Evolutionary conservation across 2,797 vertebrate genomes (phyloP).

Genomic region (Argya squamiceps): DNA sequence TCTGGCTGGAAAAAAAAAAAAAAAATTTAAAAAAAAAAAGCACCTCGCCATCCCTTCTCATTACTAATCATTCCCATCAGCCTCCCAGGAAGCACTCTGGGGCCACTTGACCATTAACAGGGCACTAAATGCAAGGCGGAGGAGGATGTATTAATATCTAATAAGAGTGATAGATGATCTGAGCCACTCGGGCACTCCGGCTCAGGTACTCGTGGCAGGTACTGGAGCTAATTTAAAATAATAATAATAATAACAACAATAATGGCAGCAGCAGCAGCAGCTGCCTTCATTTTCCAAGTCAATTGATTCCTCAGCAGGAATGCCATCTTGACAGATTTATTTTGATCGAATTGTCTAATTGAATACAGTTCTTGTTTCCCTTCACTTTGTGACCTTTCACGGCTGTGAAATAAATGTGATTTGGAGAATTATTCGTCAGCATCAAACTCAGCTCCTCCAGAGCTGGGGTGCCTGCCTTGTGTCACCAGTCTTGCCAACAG

Average conservation of each 20-base stretch:
- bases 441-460: constrained; percentile 52
- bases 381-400: constrained; percentile 69
- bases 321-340: constrained; percentile 75
- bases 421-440: constrained; percentile 72
- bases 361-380: constrained; percentile 69
- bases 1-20: neutral
- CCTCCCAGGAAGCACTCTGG: constrained; percentile 41
- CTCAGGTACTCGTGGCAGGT: constrained; percentile 26
- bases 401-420: constrained; percentile 72
- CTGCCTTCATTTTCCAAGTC: constrained; percentile 56
- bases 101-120: constrained; percentile 59
- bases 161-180: constrained; percentile 57
- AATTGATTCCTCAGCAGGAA: constrained; percentile 70
- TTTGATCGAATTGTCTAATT: constrained; percentile 77
- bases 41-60: neutral
- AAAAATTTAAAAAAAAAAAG: neutral
- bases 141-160: constrained; percentile 57
- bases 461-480: neutral
- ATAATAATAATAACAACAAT: constrained; percentile 53
- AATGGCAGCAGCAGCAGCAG: constrained; percentile 32
- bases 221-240: constrained; percentile 60
- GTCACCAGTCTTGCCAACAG: constrained; percentile 21
- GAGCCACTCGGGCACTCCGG: constrained; percentile 5
- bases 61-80: constrained; percentile 24
- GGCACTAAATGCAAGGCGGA: neutral